Evolutionary conservation across 2,888 invertebrate species (phyloP), one percentile per base, ranked within the genome.

Genomic region (Epinotia ramella): DNA sequence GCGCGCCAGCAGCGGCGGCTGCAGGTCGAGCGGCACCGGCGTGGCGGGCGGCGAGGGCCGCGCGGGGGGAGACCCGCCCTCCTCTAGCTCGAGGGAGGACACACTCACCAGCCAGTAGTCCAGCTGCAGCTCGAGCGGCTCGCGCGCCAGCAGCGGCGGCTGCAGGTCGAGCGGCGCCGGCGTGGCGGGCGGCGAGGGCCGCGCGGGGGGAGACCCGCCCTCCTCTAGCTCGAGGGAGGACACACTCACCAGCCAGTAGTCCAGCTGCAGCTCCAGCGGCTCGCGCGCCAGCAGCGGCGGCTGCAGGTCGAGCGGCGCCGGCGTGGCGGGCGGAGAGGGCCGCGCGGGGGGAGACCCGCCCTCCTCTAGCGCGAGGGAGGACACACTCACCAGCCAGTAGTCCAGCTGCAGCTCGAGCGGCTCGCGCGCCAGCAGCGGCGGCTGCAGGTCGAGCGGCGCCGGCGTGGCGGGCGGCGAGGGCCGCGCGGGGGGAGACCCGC

Each of bases 151-250:
- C 81, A 73, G 80, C 79, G 57, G 79, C 79, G 66, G 87, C 79
- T 66, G 70, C 66, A 65, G 63, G 16, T 71, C 72, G 95, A 68
- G 95, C 89, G 88, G 95, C 88, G 90, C 84, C 87, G 95, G 87
- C 84, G 94, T 90, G 89, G 93, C 95, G 82, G 96, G 87, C 88
- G 89, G 94, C 79, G 91, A 91, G 78, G 94, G 88, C 69, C 91
- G 90, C 84, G 94, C 93, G 73, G 92, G 92, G 62, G 94, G 93
- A 0, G 92, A 91, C 5, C 93, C 89, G 78, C 92, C 95, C 88
- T 97, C 98, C 76, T 98, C 98, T 86, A 98, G 95, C 93, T 98
- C 98, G 72, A 98, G 96, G 53, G 53, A n/a, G 16, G 53, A n/a
- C 4, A n/a, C 28, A 73, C 83, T 78, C 53, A 89, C 86, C 84